Conservation (phyloP, 1,140 invertebrate genomes). For the Procambarus virginalis region DNA sequence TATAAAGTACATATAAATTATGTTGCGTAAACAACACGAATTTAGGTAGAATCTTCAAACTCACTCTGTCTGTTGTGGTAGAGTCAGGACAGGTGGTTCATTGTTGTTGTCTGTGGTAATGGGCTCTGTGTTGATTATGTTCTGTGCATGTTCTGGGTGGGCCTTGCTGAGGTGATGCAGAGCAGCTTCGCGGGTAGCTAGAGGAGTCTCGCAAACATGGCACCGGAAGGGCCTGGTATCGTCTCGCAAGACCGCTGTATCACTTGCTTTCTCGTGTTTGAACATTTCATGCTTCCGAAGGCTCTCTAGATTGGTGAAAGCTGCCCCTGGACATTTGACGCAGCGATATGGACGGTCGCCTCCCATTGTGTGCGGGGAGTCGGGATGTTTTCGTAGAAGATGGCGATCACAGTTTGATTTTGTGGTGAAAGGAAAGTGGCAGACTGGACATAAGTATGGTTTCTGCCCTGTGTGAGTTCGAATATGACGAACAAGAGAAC, state of each 20-base stretch:
- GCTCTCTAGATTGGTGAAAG: slow-evolving; percentile 87
- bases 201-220: slow-evolving; percentile 92
- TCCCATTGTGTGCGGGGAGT: slow-evolving; percentile 75
- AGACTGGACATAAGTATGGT: slow-evolving; percentile 94
- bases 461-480: slow-evolving; percentile 96
- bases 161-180: slow-evolving; percentile 85
- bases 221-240: slow-evolving; percentile 88
- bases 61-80: slow-evolving; percentile 58
- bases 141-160: slow-evolving; percentile 79
- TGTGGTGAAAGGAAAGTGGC: slow-evolving; percentile 94
- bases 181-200: slow-evolving; percentile 84
- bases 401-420: slow-evolving; percentile 98
- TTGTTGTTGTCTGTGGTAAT: slow-evolving; percentile 63
- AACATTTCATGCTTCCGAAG: slow-evolving; percentile 85
- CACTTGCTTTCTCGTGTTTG: slow-evolving; percentile 78
- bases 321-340: slow-evolving; percentile 87
- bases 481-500: slow-evolving; percentile 92
- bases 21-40: too few species aligned
- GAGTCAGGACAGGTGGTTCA: slow-evolving; percentile 36
- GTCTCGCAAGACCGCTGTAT: slow-evolving; percentile 61
- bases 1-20: too few species aligned
- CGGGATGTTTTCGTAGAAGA: slow-evolving; percentile 89
- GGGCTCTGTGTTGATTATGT: slow-evolving; percentile 58
- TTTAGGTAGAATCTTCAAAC: not conserved
- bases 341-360: slow-evolving; percentile 90